phyloP scores from a whole-genome alignment of 2,888 invertebrate species.

The Linnaemya vulpina region DNA sequence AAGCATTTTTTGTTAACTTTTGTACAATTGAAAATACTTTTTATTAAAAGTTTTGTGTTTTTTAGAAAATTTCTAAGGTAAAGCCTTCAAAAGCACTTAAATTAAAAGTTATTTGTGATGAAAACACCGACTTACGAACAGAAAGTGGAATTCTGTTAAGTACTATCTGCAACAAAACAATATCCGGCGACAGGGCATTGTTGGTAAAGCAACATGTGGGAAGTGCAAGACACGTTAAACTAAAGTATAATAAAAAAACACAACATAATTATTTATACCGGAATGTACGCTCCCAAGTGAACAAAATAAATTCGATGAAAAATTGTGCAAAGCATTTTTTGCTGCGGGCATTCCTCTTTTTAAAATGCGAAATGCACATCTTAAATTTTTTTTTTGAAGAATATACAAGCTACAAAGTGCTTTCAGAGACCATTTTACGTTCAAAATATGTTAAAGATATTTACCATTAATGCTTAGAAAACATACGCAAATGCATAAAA shows the following conservation, averaged over 20 bases:
- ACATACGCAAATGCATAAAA: slow-evolving; percentile 3
- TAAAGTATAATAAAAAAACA: not conserved
- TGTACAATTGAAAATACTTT: not conserved
- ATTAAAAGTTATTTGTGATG: not conserved
- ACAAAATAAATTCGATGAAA: too few species aligned
- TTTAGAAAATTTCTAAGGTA: not conserved
- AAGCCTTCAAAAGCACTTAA: not conserved
- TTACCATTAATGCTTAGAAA: not conserved
- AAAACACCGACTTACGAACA: not conserved
- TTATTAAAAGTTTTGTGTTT: not conserved
- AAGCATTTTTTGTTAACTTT: not conserved
- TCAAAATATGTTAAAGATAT: not conserved
- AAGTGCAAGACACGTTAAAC: not conserved
- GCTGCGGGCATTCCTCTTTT: not conserved
- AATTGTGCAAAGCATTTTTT: too few species aligned
- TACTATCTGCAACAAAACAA: not conserved
- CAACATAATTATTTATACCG: slow-evolving; percentile 5
- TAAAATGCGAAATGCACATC: not conserved
- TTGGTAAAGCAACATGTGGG: not conserved
- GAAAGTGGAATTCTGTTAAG: not conserved
- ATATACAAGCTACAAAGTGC: not conserved
- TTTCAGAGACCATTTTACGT: not conserved
- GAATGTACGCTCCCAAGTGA: too few species aligned
- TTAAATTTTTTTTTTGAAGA: not conserved
- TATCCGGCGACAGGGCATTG: not conserved